phyloP scores from a whole-genome alignment of 2,888 invertebrate genomes.

The Lymantria dispar region DNA sequence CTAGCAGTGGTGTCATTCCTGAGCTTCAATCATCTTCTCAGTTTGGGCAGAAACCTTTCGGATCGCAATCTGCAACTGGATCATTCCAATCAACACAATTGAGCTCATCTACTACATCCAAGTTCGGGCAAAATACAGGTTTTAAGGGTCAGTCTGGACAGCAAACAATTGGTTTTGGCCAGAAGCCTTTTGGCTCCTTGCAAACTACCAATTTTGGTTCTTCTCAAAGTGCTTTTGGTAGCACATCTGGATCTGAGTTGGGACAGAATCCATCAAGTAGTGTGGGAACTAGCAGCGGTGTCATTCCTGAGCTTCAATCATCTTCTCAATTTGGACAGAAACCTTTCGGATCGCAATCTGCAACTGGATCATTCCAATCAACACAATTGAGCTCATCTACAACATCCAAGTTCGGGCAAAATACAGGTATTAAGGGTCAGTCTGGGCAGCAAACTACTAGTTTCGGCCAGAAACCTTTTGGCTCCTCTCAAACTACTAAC shows the following conservation, averaged over 20 bases:
- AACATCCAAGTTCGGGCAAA: neutral
- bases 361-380: neutral
- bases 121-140: neutral
- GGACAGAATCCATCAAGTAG: too few species aligned
- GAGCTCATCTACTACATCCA: neutral
- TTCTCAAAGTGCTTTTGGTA: too few species aligned
- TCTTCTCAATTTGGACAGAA: constrained; percentile 1
- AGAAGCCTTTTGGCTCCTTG: neutral
- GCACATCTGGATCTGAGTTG: too few species aligned
- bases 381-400: neutral
- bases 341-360: neutral
- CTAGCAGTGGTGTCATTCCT: neutral
- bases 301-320: neutral
- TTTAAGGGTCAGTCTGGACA: neutral
- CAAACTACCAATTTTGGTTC: too few species aligned
- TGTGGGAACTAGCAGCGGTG: too few species aligned
- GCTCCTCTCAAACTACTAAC: neutral
- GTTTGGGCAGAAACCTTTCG: constrained; percentile 3
- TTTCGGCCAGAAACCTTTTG: neutral
- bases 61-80: neutral
- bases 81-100: neutral
- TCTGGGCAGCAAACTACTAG: neutral
- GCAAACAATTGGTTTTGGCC: neutral
- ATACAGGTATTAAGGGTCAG: neutral
- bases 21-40: neutral